These are phyloP conservation scores for Myxocyprinus asiaticus DNA, from an alignment of 2,113 vertebrate genomes.

Conservation along the genomic window DNA sequence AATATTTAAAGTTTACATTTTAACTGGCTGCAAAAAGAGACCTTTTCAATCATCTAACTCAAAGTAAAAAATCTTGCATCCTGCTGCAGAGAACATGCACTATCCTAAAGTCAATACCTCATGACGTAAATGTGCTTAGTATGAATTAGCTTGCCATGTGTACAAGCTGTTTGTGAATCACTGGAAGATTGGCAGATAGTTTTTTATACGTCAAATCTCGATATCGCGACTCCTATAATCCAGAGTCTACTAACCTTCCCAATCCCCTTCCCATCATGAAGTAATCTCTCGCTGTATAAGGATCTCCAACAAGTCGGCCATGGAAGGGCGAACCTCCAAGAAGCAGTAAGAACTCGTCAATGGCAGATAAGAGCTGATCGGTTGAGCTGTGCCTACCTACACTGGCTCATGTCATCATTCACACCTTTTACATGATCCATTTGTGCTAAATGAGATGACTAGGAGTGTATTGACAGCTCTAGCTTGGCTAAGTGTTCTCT, in stretches of 20 bases:
- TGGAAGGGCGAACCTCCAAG: neutral
- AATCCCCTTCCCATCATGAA: neutral
- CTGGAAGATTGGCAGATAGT: too few relatives aligned
- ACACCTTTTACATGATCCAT: too few relatives aligned
- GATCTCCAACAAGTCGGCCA: neutral
- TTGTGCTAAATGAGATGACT: too few relatives aligned
- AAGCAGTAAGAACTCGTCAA: neutral
- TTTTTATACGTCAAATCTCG: too few relatives aligned
- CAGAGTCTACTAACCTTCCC: neutral
- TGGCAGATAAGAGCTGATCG: neutral
- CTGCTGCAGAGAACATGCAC: too few relatives aligned
- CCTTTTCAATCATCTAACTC: too few relatives aligned
- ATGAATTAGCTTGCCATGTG: neutral
- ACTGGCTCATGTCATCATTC: too few relatives aligned
- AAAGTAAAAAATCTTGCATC: too few relatives aligned
- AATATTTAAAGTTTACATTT: too few relatives aligned
- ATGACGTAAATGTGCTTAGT: neutral
- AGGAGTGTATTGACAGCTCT: too few relatives aligned
- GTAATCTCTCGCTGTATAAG: neutral
- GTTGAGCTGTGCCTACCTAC: neutral
- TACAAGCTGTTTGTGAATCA: neutral
- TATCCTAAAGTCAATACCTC: neutral
- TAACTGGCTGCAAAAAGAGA: too few relatives aligned
- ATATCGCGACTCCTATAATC: neutral
- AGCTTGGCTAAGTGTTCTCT: too few relatives aligned